phyloP scores from a whole-genome alignment of 2,113 vertebrate genomes.

The Passer domesticus region DNA sequence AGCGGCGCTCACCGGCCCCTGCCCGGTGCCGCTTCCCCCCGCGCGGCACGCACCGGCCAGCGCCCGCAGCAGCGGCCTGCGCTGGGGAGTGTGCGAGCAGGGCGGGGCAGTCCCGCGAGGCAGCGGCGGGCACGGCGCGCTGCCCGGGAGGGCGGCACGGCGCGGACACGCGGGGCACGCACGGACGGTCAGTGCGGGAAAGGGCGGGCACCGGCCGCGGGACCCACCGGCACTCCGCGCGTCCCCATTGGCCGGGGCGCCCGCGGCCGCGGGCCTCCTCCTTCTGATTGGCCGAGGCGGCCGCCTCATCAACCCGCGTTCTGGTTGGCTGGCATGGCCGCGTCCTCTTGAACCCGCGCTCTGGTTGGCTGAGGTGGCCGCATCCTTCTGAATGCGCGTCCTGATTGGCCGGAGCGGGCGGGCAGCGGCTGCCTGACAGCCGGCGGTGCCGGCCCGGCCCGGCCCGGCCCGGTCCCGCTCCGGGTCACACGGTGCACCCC shows the following conservation, averaged over 20 bases:
- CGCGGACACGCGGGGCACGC: not conserved
- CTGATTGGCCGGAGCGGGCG: not conserved
- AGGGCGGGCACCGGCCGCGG: too few species aligned
- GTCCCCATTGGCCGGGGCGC: not conserved
- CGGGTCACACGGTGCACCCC: too few species aligned
- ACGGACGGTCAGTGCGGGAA: not conserved
- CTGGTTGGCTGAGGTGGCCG: not conserved
- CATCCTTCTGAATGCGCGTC: rapidly evolving
- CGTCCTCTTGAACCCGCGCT: rapidly evolving
- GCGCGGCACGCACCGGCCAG: not conserved
- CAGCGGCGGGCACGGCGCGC: too few species aligned
- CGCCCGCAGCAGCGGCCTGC: not conserved
- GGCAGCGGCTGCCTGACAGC: not conserved
- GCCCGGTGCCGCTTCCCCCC: not conserved
- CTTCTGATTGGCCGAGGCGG: not conserved
- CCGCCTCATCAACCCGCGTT: rapidly evolving
- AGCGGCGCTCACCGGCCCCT: not conserved
- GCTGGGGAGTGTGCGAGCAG: not conserved
- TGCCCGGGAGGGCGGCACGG: not conserved
- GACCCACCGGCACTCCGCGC: not conserved
- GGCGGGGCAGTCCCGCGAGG: not conserved
- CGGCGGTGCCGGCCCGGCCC: not conserved
- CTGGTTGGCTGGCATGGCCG: not conserved
- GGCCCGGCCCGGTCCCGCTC: not conserved
- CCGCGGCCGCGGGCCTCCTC: rapidly evolving